Base-by-base conservation (phyloP, 2,888 invertebrate genomes). In the Tenodera sinensis region DNA sequence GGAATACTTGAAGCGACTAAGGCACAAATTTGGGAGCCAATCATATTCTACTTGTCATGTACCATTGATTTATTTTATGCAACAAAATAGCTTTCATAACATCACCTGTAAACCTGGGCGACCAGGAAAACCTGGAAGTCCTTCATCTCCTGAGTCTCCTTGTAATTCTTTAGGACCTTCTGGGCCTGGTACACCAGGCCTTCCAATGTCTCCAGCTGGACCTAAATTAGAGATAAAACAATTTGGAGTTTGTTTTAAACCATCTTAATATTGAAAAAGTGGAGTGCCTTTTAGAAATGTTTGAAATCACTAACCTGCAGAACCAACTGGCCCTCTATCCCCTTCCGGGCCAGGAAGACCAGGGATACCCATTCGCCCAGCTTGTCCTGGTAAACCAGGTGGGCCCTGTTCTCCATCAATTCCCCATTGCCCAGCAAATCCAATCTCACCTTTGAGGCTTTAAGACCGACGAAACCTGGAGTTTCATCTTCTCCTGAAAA, bases 161-260 rank as follows among this genome's bases (percentile, higher is more conserved):
- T 27, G 27, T 6, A 28, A 92, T 91, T 93, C 93, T 47, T 91
- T 90, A 20, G 89, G 88, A 82, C 94, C 95, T 81, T 91, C 90
- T 34, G 90, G 88, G 27, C 95, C 95, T 47, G 92, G 91, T 4
- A 92, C 90, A 83, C 95, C 95, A 84, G 92, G 71, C 54, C 89
- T 85, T 47, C 94, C 93, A 87, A 93, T 92, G n/a, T 91, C 91
- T 81, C 93, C 97, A 90, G 93, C 94, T 25, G 25, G 3, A 93
- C 91, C 54, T 71, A 71, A 20, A 6, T 4, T 71, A 20, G 20
- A 71, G 3, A 71, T 3, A 20, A 71, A 71, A 6, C 54, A 71
- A 71, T 71, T 71, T 42, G 6, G 4, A 71, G 6, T 25, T 20
- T 71, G 14, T 20, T 20, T 25, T 71, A 71, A 71, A 71, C 12